Evolutionary conservation across 2,797 vertebrate species (phyloP).

Genomic region (Paedocypris micromegethes): DNA sequence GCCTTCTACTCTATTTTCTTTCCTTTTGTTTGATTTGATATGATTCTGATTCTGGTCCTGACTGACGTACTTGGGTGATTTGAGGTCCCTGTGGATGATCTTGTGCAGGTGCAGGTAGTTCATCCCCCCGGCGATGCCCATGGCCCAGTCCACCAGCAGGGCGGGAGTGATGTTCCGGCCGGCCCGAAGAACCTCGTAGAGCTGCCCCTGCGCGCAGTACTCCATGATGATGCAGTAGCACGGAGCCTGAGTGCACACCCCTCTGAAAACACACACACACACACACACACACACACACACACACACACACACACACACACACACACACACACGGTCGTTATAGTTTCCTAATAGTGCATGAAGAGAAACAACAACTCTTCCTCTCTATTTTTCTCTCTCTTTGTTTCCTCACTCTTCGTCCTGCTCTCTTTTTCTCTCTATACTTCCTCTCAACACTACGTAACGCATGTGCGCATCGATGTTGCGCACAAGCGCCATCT

Average conservation of each 20-base stretch:
- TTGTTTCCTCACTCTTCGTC: too few relatives aligned
- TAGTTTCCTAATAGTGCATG: too few relatives aligned
- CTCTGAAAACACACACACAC: conserved; percentile 63
- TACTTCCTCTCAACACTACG: too few relatives aligned
- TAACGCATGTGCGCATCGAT: too few relatives aligned
- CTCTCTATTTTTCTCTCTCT: too few relatives aligned
- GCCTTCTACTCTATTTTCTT: too few relatives aligned
- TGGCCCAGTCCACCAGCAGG: conserved; percentile 94
- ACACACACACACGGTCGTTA: neutral
- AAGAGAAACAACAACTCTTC: too few relatives aligned
- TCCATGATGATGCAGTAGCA: conserved; percentile 99
- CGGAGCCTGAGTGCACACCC: conserved; percentile 94
- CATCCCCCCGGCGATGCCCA: conserved; percentile 96
- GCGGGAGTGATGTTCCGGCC: conserved; percentile 90
- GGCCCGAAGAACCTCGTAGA: conserved; percentile 92
- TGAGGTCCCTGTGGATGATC: conserved; percentile 97
- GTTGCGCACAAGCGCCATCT: too few relatives aligned
- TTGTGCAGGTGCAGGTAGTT: conserved; percentile 98
- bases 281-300: conserved; percentile 5
- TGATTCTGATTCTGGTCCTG: too few relatives aligned
- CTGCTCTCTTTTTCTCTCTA: too few relatives aligned
- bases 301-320: conserved; percentile 32
- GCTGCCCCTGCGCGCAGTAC: conserved; percentile 96
- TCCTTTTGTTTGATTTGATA: too few relatives aligned
- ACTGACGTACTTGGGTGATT: conserved; percentile 86